Evolutionary conservation across 2,888 invertebrate species (phyloP).

Genomic region (Pheosia gnoma): DNA sequence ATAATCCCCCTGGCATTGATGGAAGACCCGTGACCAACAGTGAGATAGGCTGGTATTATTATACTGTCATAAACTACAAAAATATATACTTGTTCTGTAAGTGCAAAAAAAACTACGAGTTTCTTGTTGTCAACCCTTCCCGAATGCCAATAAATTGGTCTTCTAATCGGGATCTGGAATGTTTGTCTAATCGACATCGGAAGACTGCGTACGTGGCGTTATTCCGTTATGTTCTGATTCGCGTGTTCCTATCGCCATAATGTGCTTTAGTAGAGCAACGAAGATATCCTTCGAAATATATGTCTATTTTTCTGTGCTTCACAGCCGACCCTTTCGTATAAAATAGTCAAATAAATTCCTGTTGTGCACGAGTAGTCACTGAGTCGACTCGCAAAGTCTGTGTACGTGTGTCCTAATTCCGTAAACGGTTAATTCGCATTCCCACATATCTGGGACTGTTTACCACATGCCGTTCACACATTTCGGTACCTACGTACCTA

Average conservation of each 20-base stretch:
- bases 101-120: background rate
- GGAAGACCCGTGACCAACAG: too few relatives aligned
- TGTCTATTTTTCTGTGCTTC: background rate
- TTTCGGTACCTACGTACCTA: background rate
- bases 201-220: constrained; percentile 5
- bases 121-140: constrained; percentile 6
- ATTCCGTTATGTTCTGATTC: constrained; percentile 3
- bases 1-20: too few relatives aligned
- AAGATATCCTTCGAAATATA: background rate
- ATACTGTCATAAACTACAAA: too few relatives aligned
- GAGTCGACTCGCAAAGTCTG: background rate
- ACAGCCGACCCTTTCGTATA: background rate
- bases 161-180: background rate
- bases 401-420: constrained; percentile 4
- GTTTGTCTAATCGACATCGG: background rate
- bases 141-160: constrained; percentile 9
- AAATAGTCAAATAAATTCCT: background rate
- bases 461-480: constrained; percentile 5
- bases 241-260: background rate
- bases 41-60: too few relatives aligned
- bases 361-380: background rate
- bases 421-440: constrained; percentile 1
- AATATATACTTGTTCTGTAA: background rate
- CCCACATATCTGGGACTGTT: constrained; percentile 1
- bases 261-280: background rate